Evolutionary conservation across 37 sponge, comb jelly and placozoan species (phyloP), one percentile per base, ranked within the genome.

Genomic region (Tethya wilhelma): DNA sequence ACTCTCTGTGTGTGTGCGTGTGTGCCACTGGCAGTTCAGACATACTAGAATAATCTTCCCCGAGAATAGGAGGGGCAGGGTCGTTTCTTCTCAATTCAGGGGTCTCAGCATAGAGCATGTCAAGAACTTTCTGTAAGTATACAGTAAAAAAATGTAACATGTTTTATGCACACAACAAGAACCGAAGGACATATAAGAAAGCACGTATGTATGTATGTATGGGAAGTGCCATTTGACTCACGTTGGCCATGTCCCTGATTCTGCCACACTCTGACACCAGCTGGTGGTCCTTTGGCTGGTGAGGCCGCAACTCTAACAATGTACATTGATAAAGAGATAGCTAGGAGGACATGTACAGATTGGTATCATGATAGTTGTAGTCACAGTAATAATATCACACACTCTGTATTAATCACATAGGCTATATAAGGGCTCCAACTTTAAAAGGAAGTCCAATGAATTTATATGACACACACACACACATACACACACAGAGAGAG

Each of bases 241-340:
- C 90, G 63, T 80, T 85, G 19, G 86, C 81, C 62, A 90, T 49
- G 34, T 85, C 86, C 71, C 93, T 87, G 38, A 92, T 92, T 41
- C 89, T 69, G n/a, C 82, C 85, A 81, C 88, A 87, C 53, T 92
- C 93, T 9, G 69, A 73, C 5, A 78, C 59, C 38, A 92, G 32
- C n/a, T 25, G 38, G 31, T 38, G 46, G 11, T 64, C 81, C 57
- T 75, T 67, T 19, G 81, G 43, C 32, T 74, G 71, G 28, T 71
- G 31, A 4, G 85, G 33, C 43, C 70, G 64, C 49, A 92, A 58
- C 38, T 59, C 93, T 92, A 26, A 3, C n/a, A n/a, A n/a, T n/a
- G n/a, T n/a, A n/a, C n/a, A n/a, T n/a, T n/a, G n/a, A n/a, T n/a
- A n/a, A n/a, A n/a, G n/a, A n/a, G n/a, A n/a, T n/a, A n/a, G n/a